A percentile compares a stretch with the other conserved stretches of the same genome.
Evolutionary conservation across 2,113 vertebrate species (phyloP).

Genomic region (Illadopsis cleaveri): DNA sequence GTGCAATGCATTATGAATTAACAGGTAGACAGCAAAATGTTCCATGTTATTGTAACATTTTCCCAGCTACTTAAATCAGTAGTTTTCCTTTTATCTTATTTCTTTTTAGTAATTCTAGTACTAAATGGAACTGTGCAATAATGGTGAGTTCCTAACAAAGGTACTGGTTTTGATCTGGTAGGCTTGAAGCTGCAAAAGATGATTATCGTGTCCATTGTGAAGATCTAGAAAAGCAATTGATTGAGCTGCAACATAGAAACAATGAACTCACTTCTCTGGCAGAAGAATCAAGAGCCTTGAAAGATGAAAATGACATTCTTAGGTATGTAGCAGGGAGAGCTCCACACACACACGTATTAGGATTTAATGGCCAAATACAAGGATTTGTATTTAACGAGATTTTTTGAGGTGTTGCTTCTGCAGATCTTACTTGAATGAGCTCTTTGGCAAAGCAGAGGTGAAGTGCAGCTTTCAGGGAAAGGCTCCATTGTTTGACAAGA

Average conservation of each 20-base stretch:
- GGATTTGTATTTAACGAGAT: neutral
- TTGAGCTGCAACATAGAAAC: slow-evolving; percentile 94
- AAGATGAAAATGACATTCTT: slow-evolving; percentile 94
- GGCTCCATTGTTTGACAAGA: neutral
- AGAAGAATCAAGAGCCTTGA: slow-evolving; percentile 92
- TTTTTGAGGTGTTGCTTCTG: neutral
- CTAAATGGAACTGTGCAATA: neutral
- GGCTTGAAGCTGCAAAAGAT: slow-evolving; percentile 96
- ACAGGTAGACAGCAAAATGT: neutral
- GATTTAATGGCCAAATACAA: neutral
- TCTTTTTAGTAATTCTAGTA: neutral
- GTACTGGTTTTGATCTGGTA: slow-evolving; percentile 47
- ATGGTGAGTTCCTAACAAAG: neutral
- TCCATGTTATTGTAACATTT: neutral
- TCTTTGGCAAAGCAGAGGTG: neutral
- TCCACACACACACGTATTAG: too few species aligned
- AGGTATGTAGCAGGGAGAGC: slow-evolving; percentile 71
- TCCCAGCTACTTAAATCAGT: neutral
- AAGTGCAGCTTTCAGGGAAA: neutral
- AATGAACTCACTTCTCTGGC: slow-evolving; percentile 92
- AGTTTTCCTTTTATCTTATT: neutral
- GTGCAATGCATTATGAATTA: neutral
- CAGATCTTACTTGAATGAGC: neutral
- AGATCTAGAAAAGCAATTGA: slow-evolving; percentile 92
- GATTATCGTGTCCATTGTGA: slow-evolving; percentile 98